phyloP scores from a whole-genome alignment of 1,140 invertebrate genomes.

The Leptonema lineaticorne region DNA sequence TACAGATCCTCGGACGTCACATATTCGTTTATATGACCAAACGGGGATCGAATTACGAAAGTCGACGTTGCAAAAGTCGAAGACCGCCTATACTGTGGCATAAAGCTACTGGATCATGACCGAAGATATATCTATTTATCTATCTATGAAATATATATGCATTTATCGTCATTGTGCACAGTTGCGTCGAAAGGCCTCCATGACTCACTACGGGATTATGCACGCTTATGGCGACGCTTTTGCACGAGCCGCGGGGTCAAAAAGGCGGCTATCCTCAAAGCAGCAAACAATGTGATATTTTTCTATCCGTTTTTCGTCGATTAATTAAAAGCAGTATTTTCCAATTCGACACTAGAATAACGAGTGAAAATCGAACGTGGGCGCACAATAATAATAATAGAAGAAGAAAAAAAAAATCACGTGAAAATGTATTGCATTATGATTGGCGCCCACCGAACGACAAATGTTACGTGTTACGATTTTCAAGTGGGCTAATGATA shows the following conservation, averaged over 20 bases:
- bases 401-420: neutral
- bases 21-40: neutral
- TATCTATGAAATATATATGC: neutral
- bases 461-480: neutral
- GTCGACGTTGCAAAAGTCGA: neutral
- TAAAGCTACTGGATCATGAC: too few species aligned
- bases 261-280: too few species aligned
- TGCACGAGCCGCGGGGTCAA: conserved; percentile 10
- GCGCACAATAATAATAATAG: neutral
- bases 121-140: too few species aligned
- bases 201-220: conserved; percentile 12
- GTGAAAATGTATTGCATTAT: neutral
- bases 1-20: too few species aligned
- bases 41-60: neutral
- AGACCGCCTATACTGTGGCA: neutral
- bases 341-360: neutral
- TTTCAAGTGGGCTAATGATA: conserved; percentile 1
- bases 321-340: too few species aligned
- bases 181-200: neutral
- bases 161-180: neutral
- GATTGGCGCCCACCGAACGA: neutral
- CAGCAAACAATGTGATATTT: too few species aligned
- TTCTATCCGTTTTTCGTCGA: too few species aligned
- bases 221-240: neutral
- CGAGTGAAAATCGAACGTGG: neutral